A percentile compares a stretch with the other conserved stretches of the same genome.
These are phyloP conservation scores for Drosophila emarginata DNA, from an alignment of 2,888 invertebrate species.

Conservation along the genomic window DNA sequence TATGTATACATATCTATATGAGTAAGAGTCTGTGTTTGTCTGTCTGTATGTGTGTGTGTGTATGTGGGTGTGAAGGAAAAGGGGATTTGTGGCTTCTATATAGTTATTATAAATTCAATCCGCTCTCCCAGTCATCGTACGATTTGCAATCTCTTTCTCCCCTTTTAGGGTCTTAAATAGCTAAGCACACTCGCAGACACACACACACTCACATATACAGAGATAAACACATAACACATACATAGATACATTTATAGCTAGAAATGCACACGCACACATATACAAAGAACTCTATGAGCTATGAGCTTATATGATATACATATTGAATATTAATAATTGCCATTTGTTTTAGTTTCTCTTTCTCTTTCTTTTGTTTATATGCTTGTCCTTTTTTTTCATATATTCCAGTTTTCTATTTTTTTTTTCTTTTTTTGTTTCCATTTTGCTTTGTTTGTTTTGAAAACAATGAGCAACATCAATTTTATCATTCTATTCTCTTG, in stretches of 20 bases:
- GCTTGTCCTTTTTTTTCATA: slow-evolving; percentile 20
- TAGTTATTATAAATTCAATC: slow-evolving; percentile 38
- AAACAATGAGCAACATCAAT: slow-evolving; percentile 64
- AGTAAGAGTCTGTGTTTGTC: slow-evolving; percentile 1
- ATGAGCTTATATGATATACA: slow-evolving; percentile 47
- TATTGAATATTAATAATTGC: slow-evolving; percentile 72
- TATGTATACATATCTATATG: background rate
- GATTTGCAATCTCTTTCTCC: slow-evolving; percentile 6
- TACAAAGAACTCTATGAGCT: slow-evolving; percentile 43
- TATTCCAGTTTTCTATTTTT: slow-evolving; percentile 15
- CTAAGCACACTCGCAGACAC: slow-evolving; percentile 31
- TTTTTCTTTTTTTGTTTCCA: background rate
- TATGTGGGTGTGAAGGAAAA: background rate
- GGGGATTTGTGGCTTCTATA: background rate
- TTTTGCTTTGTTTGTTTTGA: slow-evolving; percentile 55
- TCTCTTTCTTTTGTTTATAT: slow-evolving; percentile 13
- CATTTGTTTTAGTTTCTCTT: slow-evolving; percentile 49
- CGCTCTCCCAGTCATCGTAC: slow-evolving; percentile 19
- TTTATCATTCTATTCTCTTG: slow-evolving; percentile 25
- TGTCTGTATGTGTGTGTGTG: background rate
- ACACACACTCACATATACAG: slow-evolving; percentile 32
- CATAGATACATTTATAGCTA: slow-evolving; percentile 21
- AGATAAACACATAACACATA: slow-evolving; percentile 41
- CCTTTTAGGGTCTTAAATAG: slow-evolving; percentile 29
- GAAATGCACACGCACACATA: slow-evolving; percentile 30